A percentile compares a stretch with the other conserved stretches of the same genome.
Conservation (phyloP, 2,797 vertebrate genomes). For the Sebastes ruberrimus region DNA sequence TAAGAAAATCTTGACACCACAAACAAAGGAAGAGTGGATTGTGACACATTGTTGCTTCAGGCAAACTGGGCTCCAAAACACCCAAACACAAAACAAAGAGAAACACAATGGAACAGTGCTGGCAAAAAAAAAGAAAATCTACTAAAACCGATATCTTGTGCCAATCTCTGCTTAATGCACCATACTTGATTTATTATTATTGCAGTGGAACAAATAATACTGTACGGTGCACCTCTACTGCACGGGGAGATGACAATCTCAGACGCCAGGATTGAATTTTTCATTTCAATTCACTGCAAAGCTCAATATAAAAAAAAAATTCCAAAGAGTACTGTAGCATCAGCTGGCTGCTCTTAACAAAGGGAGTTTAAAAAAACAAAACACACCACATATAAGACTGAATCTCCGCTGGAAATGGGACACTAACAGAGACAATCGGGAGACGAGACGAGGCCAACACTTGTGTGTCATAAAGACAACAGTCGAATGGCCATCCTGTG, state of each 20-base stretch:
- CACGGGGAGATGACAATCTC: conserved; percentile 22
- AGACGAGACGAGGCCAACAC: conserved; percentile 80
- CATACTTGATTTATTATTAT: conserved; percentile 28
- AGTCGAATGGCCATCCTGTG: conserved; percentile 90
- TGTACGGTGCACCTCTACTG: background rate
- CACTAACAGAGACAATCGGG: conserved; percentile 62
- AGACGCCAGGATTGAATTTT: conserved; percentile 27
- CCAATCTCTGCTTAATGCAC: conserved; percentile 26
- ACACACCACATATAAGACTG: conserved; percentile 35
- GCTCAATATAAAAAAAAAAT: conserved; percentile 31
- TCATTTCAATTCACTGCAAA: conserved; percentile 43
- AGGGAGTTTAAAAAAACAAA: conserved; percentile 42
- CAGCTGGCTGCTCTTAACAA: conserved; percentile 62
- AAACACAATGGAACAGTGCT: background rate
- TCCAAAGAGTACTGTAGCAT: conserved; percentile 50
- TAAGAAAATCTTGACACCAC: conserved; percentile 9
- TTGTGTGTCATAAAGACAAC: conserved; percentile 93
- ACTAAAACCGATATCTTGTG: background rate
- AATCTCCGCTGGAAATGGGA: conserved; percentile 54
- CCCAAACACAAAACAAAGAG: conserved; percentile 6
- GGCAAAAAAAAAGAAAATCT: background rate
- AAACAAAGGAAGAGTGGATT: conserved; percentile 22
- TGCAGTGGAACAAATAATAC: conserved; percentile 32
- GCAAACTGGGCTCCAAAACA: conserved; percentile 29
- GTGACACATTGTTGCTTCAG: conserved; percentile 33